Percentiles rank a stretch among this genome's conserved stretches.
Evolutionary conservation across 2,797 vertebrate species (phyloP).

Genomic region (Scleropages formosus): DNA sequence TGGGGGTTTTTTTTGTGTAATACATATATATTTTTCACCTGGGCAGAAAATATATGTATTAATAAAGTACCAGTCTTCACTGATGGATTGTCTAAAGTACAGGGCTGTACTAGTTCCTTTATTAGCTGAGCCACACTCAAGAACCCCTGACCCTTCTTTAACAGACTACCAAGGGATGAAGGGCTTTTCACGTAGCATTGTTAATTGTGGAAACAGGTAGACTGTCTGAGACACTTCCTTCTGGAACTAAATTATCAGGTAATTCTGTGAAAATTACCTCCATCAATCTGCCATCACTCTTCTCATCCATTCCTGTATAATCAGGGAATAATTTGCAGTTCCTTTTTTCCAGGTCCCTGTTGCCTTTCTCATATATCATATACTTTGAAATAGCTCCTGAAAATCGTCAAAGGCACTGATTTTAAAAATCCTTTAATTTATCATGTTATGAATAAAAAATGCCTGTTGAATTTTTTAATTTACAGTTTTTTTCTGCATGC

Average conservation of each 20-base stretch:
- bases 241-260: neutral
- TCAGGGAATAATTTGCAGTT: neutral
- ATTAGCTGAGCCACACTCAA: too few species aligned
- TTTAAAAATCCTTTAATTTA: slow-evolving; percentile 16
- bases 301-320: neutral
- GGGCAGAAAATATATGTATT: too few species aligned
- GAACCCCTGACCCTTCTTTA: too few species aligned
- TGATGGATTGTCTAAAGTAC: too few species aligned
- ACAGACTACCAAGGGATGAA: too few species aligned
- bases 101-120: too few species aligned
- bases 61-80: too few species aligned
- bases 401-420: neutral
- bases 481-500: slow-evolving; percentile 1
- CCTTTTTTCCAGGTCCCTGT: slow-evolving; percentile 5
- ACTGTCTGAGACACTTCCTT: neutral
- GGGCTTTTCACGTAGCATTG: too few species aligned
- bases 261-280: neutral
- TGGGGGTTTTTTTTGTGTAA: too few species aligned
- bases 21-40: too few species aligned
- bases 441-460: slow-evolving; percentile 24
- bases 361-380: neutral
- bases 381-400: slow-evolving; percentile 17
- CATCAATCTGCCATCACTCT: neutral
- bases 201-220: neutral
- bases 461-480: slow-evolving; percentile 19